These are phyloP conservation scores for Napeogenes inachia DNA, from an alignment of 2,888 invertebrate species.

Conservation along the genomic window DNA sequence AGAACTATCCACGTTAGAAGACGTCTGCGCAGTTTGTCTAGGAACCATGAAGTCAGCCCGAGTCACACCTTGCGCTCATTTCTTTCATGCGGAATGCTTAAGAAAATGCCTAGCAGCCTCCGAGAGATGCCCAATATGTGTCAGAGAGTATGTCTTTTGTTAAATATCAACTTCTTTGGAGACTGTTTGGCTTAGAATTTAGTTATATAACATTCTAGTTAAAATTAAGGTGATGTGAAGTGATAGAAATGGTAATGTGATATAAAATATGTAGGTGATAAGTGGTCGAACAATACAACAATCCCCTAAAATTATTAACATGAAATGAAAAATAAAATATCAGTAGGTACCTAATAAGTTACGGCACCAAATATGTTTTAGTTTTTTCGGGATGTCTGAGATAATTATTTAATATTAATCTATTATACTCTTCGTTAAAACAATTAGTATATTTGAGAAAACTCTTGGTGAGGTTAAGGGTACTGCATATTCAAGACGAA, in stretches of 20 bases:
- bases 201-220: conserved; percentile 15
- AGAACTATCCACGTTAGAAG: conserved; percentile 83
- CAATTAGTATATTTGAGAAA: too few relatives aligned
- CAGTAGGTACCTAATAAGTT: too few relatives aligned
- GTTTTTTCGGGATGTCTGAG: too few relatives aligned
- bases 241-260: conserved; percentile 4
- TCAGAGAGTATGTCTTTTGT: conserved; percentile 79
- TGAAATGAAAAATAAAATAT: too few relatives aligned
- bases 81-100: conserved; percentile 87
- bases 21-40: conserved; percentile 88
- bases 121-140: conserved; percentile 86
- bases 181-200: conserved; percentile 45
- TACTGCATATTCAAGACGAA: too few relatives aligned
- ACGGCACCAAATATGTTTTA: too few relatives aligned
- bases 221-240: conserved; percentile 1
- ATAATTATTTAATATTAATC: too few relatives aligned
- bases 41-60: conserved; percentile 83
- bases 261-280: background rate
- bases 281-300: too few relatives aligned
- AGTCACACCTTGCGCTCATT: conserved; percentile 87
- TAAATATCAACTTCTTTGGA: conserved; percentile 47
- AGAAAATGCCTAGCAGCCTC: conserved; percentile 83
- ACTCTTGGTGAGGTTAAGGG: too few relatives aligned
- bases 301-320: too few relatives aligned
- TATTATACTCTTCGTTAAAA: too few relatives aligned